Evolutionary conservation across 1,140 invertebrate species (phyloP), one percentile per base, ranked within the genome.

Genomic region (Apocrypta bakeri): DNA sequence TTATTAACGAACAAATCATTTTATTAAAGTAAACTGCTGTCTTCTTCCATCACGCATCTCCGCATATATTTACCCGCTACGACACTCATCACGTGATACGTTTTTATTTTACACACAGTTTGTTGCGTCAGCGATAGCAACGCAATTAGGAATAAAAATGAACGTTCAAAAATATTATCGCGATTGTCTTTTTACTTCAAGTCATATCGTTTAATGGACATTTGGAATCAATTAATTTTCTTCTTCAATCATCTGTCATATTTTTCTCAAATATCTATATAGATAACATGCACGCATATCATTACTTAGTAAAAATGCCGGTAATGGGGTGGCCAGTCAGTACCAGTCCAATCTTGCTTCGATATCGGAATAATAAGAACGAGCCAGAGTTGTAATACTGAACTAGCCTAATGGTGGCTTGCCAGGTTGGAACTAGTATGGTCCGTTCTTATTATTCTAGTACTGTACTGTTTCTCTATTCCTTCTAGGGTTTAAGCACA

Each of bases 21-120:
- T n/a, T 17, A 72, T 31, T 37, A 31, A 40, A 25, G 3, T 9
- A 2, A 3, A 42, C 31, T 29, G 33, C 31, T 56, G 33, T 63
- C 64, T 71, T 27, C 63, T 12, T 31, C 37, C 74, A 71, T 82
- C 75, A 82, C 81, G 81, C 75, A 82, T 82, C 63, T 78, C 56
- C 56, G 25, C 31, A 68, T 68, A 81, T 69, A 17, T 63, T 68
- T n/a, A 82, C 63, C 66, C 48, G 48, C 48, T 61, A 76, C 25
- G 27, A 29, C 80, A 82, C 64, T 56, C 27, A 31, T 81, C 63
- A 81, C 79, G 63, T 27, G 71, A 48, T 37, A 12, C 33, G 14
- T 69, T 69, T 37, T 63, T 56, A 17, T 29, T 77, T 66, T 69
- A 66, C 63, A n/a, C n/a, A 74, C 42, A 74, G 42, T 79, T 79